A percentile compares a stretch with the other conserved stretches of the same genome.
Conservation (phyloP, 2,888 invertebrate species). For the Amiota communis region DNA sequence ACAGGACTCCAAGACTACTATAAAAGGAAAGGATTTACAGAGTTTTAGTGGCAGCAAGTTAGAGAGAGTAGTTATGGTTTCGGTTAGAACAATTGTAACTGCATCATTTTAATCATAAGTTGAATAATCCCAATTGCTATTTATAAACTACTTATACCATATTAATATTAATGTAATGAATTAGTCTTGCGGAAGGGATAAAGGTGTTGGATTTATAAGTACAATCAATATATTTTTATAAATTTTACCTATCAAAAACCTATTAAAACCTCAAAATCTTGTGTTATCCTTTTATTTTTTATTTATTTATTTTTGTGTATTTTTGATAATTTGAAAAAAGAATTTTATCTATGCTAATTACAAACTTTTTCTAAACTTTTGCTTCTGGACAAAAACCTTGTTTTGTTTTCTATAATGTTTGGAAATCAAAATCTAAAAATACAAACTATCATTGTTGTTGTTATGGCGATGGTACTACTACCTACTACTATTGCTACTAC, state of each 20-base stretch:
- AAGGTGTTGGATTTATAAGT: too few species aligned
- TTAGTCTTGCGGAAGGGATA: too few species aligned
- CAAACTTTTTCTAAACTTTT: conserved; percentile 26
- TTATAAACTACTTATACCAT: too few species aligned
- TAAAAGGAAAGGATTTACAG: conserved; percentile 19
- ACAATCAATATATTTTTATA: too few species aligned
- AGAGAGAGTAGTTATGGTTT: too few species aligned
- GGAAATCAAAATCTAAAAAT: conserved; percentile 14
- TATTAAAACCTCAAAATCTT: background rate
- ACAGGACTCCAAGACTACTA: conserved; percentile 5
- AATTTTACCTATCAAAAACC: background rate
- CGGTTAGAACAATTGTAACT: too few species aligned
- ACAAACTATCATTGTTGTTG: background rate
- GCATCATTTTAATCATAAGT: too few species aligned
- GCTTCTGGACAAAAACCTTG: conserved; percentile 3
- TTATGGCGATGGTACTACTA: too few species aligned
- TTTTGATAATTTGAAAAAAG: background rate
- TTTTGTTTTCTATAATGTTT: too few species aligned
- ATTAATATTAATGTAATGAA: too few species aligned
- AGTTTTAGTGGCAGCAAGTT: conserved; percentile 7
- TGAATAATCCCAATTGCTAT: too few species aligned
- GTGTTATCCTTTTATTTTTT: conserved; percentile 19
- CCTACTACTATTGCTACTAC: background rate
- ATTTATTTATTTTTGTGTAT: background rate
- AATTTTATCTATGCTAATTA: conserved; percentile 19